Conservation (phyloP, 2,113 vertebrate species). For the Labeo rohita region DNA sequence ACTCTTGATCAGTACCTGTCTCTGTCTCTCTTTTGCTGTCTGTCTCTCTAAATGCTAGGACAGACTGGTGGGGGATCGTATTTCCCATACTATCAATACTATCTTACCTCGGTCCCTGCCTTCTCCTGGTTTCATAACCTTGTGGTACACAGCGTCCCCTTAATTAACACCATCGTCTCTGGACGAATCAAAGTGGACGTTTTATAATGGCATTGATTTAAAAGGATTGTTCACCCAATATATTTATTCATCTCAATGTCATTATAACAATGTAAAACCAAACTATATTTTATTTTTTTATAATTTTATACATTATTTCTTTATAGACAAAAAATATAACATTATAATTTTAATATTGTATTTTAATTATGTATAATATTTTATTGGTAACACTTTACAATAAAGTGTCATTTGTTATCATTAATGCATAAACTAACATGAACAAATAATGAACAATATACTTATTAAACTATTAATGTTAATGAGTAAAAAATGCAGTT, state of each 20-base stretch:
- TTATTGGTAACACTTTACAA: too few species aligned
- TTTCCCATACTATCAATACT: conserved; percentile 77
- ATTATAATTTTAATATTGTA: background rate
- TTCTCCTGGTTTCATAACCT: conserved; percentile 64
- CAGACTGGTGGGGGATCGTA: conserved; percentile 71
- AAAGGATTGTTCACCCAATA: background rate
- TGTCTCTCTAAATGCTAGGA: conserved; percentile 59
- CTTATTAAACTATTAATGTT: too few species aligned
- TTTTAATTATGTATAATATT: too few species aligned
- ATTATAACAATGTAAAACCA: background rate
- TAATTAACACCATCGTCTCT: conserved; percentile 25
- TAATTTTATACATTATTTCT: background rate
- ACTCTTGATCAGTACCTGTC: conserved; percentile 57
- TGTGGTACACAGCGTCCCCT: conserved; percentile 57
- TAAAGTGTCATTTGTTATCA: too few species aligned
- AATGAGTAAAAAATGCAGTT: too few species aligned
- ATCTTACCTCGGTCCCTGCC: conserved; percentile 60
- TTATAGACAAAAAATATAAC: background rate
- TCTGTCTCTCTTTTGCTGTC: conserved; percentile 44
- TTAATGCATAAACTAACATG: too few species aligned
- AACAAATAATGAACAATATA: too few species aligned
- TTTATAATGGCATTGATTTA: background rate
- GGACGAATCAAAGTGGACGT: background rate
- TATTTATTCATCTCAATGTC: background rate
- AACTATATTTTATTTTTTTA: background rate